Conservation (phyloP, 2,888 invertebrate genomes). For the Dynastes hyllus region DNA sequence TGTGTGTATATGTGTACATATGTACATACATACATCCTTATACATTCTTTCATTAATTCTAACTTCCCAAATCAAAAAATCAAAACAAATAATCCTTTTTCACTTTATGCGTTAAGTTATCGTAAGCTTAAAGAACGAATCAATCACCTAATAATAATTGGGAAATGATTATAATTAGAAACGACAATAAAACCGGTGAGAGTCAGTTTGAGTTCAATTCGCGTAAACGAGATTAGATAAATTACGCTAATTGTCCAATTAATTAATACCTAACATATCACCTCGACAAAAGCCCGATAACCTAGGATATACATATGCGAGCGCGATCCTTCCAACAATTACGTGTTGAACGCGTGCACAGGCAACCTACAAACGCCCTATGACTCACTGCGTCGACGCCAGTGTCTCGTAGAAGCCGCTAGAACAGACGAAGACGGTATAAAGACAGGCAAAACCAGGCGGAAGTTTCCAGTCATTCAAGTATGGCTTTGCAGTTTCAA, state of each 20-base stretch:
- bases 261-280: neutral
- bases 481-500: neutral
- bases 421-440: constrained; percentile 19
- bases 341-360: constrained; percentile 5
- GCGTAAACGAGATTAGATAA: constrained; percentile 5
- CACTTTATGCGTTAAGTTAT: neutral
- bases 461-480: constrained; percentile 21
- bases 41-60: no score
- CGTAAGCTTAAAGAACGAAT: neutral
- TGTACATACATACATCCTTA: no score
- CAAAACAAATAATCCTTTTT: no score
- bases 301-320: neutral
- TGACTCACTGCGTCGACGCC: constrained; percentile 24
- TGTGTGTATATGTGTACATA: no score
- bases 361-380: constrained; percentile 39
- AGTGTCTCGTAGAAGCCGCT: constrained; percentile 6
- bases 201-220: neutral
- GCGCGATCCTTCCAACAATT: neutral
- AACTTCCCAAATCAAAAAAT: no score
- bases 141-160: neutral
- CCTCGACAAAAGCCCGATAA: neutral
- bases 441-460: neutral
- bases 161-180: neutral
- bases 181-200: neutral
- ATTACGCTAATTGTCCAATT: constrained; percentile 11